These are phyloP conservation scores for Columba livia DNA, from an alignment of 2,113 vertebrate genomes.

Conservation along the genomic window DNA sequence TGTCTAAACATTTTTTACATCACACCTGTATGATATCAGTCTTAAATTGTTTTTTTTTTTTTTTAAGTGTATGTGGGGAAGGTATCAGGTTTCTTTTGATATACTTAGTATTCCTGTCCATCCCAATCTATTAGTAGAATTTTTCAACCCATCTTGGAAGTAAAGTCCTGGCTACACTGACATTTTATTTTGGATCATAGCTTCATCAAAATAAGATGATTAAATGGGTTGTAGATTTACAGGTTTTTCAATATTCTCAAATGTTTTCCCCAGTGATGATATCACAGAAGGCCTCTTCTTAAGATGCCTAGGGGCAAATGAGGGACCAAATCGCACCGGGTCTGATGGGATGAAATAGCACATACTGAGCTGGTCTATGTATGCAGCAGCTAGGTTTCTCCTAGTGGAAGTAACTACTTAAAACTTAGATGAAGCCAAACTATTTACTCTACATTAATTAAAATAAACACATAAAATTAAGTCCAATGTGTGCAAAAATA, in stretches of 20 bases:
- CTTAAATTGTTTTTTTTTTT: not conserved
- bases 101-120: not conserved
- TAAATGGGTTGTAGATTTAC: not conserved
- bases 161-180: not conserved
- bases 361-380: not conserved
- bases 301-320: not conserved
- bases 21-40: not conserved
- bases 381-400: not conserved
- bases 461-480: not conserved
- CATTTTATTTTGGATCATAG: not conserved
- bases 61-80: not conserved
- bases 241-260: not conserved
- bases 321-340: not conserved
- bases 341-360: not conserved
- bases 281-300: not conserved
- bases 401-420: not conserved
- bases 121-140: not conserved
- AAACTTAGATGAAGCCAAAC: not conserved
- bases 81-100: not conserved
- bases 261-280: fast-evolving
- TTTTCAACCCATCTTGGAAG: not conserved
- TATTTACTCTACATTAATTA: not conserved
- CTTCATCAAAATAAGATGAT: not conserved
- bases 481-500: not conserved
- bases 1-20: not conserved